phyloP scores from a whole-genome alignment of 2,888 invertebrate genomes.

The Aethes cnicana region DNA sequence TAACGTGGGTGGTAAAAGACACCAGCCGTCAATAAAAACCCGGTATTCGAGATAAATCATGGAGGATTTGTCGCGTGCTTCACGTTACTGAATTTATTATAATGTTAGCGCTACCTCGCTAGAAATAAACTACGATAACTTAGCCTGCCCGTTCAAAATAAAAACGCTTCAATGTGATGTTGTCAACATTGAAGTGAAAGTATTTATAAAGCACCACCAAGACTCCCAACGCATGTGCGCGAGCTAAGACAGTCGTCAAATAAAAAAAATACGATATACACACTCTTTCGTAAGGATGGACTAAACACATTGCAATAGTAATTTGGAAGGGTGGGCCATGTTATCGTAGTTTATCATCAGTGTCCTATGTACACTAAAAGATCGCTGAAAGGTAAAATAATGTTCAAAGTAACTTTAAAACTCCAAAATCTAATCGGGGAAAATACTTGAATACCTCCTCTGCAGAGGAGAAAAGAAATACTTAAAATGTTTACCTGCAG shows the following conservation, averaged over 20 bases:
- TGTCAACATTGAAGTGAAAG: too few relatives aligned
- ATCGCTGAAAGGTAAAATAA: neutral
- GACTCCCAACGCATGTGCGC: too few relatives aligned
- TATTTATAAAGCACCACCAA: too few relatives aligned
- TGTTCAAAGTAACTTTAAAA: constrained; percentile 9
- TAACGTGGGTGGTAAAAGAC: constrained; percentile 16
- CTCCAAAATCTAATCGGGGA: constrained; percentile 14
- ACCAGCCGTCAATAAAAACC: constrained; percentile 12
- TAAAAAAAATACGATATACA: too few relatives aligned
- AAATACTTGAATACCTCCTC: constrained; percentile 17
- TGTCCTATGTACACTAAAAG: neutral
- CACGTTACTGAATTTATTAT: constrained; percentile 20
- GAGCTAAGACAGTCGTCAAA: too few relatives aligned
- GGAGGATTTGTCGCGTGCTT: constrained; percentile 13
- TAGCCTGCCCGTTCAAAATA: too few relatives aligned
- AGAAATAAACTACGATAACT: too few relatives aligned
- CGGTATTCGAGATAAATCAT: constrained; percentile 19
- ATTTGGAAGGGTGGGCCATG: too few relatives aligned
- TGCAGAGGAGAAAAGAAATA: constrained; percentile 6
- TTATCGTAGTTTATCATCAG: too few relatives aligned
- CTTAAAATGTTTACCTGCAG: constrained; percentile 16
- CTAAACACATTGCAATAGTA: too few relatives aligned
- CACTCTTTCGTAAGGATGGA: too few relatives aligned
- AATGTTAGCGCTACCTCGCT: constrained; percentile 1
- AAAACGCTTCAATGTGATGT: too few relatives aligned